Evolutionary conservation across 2,888 invertebrate species (phyloP).

Genomic region (Eustalomyia histrio): DNA sequence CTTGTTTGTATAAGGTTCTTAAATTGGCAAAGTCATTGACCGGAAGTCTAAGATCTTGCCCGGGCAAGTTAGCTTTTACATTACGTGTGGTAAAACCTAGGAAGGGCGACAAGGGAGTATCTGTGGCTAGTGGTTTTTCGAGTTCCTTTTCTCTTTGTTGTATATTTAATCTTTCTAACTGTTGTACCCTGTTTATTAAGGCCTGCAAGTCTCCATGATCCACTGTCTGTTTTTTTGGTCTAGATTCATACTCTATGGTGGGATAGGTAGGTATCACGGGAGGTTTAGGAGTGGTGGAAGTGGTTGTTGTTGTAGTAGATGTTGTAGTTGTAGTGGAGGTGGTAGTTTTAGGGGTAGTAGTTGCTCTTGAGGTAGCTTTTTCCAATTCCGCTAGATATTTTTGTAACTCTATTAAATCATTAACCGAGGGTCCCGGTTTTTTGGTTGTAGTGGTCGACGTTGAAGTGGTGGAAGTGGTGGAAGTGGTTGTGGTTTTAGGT

Average conservation of each 20-base stretch:
- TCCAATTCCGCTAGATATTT: constrained; percentile 79
- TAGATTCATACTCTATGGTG: constrained; percentile 13
- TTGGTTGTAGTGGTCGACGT: constrained; percentile 76
- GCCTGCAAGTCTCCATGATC: constrained; percentile 80
- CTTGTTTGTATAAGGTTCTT: constrained; percentile 70
- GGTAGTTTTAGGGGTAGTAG: constrained; percentile 59
- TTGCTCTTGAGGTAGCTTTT: constrained; percentile 67
- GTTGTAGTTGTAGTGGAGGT: constrained; percentile 54
- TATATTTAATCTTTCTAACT: constrained; percentile 73
- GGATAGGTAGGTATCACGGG: constrained; percentile 65
- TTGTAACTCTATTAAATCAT: constrained; percentile 66
- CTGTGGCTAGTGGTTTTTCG: constrained; percentile 47
- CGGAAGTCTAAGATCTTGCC: constrained; percentile 66
- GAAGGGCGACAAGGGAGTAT: constrained; percentile 48
- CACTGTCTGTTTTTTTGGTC: constrained; percentile 66
- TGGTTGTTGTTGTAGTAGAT: constrained; percentile 65
- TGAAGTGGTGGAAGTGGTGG: constrained; percentile 78
- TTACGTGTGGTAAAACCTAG: constrained; percentile 73
- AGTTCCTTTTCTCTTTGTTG: constrained; percentile 28
- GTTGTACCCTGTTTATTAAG: constrained; percentile 79
- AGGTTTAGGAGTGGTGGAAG: constrained; percentile 65
- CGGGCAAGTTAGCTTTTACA: constrained; percentile 64
- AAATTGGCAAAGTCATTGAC: constrained; percentile 74
- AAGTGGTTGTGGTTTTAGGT: constrained; percentile 60
- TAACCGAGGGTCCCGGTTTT: constrained; percentile 72